Evolutionary conservation across 53 echinoderm and acorn worm species (phyloP), one percentile per base, ranked within the genome.

Genomic region (Hippasteria phrygiana): DNA sequence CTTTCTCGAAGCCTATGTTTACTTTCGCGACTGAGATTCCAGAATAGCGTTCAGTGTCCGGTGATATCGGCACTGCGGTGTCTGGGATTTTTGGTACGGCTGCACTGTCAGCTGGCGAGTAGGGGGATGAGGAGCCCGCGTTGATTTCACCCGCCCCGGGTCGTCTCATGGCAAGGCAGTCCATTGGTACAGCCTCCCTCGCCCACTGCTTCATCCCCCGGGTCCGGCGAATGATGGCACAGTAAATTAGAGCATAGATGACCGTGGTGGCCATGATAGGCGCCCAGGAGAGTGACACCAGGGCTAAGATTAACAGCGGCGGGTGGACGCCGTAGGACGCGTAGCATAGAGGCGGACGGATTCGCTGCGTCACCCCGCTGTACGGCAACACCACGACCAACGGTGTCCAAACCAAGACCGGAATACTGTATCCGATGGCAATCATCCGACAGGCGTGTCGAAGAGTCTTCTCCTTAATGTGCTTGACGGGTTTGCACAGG

Each of bases 371-470:
- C 8, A 87, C 63, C 27, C 81, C 51, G 53, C 73, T 72, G 48
- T 59, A 46, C n/a, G 89, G 90, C 77, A 90, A 89, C 37, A 93
- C 65, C 3, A 88, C 43, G 5, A 89, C 56, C 43, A 79, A 43
- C 0, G 90, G 90, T 12, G 83, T 35, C 93, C 93, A 93, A 3
- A 90, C 34, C 31, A 93, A 13, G 66, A 89, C 22, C 5, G 93
- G 90, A 36, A 90, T 37, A 18, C 90, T 45, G 48, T 90, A 93
- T 8, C 64, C 65, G 38, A 90, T 75, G 42, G 87, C 32, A 35
- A 90, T 90, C 55, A 93, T 78, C 31, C 46, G 47, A 37, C 83
- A 42, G 4, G 93, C 93, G 34, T 86, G 93, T 26, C 90, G 78
- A 20, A 62, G 48, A 32, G 87, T 76, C 46, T 77, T 77, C 31